These are phyloP conservation scores for Mustela nigripes DNA, from an alignment of 2,113 vertebrate genomes.

Conservation along the genomic window DNA sequence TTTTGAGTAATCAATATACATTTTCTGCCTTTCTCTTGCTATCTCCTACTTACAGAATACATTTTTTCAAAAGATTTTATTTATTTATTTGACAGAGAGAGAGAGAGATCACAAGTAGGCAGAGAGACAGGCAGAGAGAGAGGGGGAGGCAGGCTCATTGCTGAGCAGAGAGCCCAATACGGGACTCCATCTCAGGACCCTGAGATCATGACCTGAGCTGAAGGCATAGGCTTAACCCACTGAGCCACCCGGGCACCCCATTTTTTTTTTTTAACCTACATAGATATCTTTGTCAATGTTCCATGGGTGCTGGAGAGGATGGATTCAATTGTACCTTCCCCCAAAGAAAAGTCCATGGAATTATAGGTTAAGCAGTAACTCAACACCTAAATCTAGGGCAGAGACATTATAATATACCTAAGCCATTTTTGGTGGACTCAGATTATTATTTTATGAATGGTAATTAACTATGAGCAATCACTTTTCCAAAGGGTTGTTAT, in stretches of 20 bases:
- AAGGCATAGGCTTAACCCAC: too few relatives aligned
- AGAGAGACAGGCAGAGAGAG: too few relatives aligned
- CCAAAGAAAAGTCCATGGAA: background rate
- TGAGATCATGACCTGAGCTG: too few relatives aligned
- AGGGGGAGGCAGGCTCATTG: too few relatives aligned
- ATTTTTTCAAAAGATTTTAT: background rate
- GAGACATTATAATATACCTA: background rate
- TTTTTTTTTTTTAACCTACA: background rate
- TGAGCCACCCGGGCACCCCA: too few relatives aligned
- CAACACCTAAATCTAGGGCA: background rate
- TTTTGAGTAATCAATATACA: conserved; percentile 12
- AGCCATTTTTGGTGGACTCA: background rate
- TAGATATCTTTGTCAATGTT: background rate
- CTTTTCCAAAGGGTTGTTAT: background rate
- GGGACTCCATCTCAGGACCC: too few relatives aligned
- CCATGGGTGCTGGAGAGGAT: background rate
- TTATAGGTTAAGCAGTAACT: background rate
- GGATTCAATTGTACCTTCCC: background rate
- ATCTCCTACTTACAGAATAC: background rate
- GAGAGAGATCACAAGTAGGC: too few relatives aligned
- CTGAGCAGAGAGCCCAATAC: too few relatives aligned
- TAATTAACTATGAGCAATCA: background rate
- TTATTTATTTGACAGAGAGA: too few relatives aligned
- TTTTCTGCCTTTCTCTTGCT: conserved; percentile 19
- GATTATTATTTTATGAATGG: conserved; percentile 14